Evolutionary conservation across 1,140 invertebrate species (phyloP).

Genomic region (Drosophila asahinai): DNA sequence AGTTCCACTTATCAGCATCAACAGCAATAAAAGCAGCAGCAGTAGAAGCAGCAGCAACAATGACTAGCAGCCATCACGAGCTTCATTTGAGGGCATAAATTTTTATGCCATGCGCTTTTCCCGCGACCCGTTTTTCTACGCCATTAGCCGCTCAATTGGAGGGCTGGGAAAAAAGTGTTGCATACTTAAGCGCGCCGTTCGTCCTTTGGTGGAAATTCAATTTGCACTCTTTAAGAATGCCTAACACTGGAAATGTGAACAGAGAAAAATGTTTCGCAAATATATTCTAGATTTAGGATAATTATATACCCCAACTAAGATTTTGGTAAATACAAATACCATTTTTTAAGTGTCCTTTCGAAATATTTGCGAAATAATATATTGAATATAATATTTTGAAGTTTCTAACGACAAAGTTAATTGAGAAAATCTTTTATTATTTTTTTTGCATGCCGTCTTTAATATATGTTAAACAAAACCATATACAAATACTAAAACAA

Average conservation of each 20-base stretch:
- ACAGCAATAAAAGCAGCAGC: constrained; percentile 52
- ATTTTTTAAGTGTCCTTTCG: background rate
- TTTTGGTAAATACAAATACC: background rate
- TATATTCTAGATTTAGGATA: background rate
- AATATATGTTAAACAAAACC: no score
- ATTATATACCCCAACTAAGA: background rate
- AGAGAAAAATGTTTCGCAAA: background rate
- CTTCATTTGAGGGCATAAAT: constrained; percentile 69
- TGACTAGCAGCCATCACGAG: constrained; percentile 48
- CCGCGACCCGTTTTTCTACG: constrained; percentile 65
- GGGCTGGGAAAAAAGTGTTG: constrained; percentile 56
- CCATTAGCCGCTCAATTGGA: constrained; percentile 64
- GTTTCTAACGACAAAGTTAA: no score
- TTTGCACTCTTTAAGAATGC: constrained; percentile 60
- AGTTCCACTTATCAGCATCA: constrained; percentile 77
- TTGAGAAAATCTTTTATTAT: no score
- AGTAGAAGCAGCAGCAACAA: constrained; percentile 30
- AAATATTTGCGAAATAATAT: no score
- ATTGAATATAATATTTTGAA: no score
- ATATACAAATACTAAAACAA: no score
- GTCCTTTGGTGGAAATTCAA: constrained; percentile 54
- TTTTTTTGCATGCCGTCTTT: no score
- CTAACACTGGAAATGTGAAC: constrained; percentile 1
- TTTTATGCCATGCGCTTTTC: constrained; percentile 75
- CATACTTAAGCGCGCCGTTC: constrained; percentile 57